phyloP scores from a whole-genome alignment of 2,797 vertebrate genomes.

The Ataeniobius toweri region DNA sequence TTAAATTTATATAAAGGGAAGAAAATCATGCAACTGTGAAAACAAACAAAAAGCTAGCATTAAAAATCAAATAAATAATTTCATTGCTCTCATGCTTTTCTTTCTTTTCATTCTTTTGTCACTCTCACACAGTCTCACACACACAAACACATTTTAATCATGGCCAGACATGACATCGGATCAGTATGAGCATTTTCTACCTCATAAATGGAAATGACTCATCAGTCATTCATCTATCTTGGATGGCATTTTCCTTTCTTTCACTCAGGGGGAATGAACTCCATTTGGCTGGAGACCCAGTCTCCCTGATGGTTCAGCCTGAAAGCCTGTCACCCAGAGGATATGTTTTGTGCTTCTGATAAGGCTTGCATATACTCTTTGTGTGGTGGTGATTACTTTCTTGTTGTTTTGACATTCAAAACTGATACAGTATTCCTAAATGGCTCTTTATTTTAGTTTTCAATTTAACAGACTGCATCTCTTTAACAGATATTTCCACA shows the following conservation, averaged over 20 bases:
- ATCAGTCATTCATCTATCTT: conserved; percentile 69
- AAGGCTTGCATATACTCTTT: conserved; percentile 31
- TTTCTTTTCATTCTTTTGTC: conserved; percentile 36
- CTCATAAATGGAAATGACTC: conserved; percentile 75
- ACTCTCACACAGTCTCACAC: conserved; percentile 27
- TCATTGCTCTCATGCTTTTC: conserved; percentile 20
- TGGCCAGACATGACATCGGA: conserved; percentile 59
- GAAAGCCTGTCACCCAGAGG: conserved; percentile 30
- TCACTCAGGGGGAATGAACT: conserved; percentile 54
- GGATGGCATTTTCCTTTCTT: conserved; percentile 68
- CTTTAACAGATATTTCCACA: conserved; percentile 57
- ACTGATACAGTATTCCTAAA: conserved; percentile 34
- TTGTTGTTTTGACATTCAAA: conserved; percentile 53
- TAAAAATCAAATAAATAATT: background rate
- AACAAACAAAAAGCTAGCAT: conserved; percentile 9
- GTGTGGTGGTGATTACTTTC: conserved; percentile 33
- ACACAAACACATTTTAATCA: conserved; percentile 63
- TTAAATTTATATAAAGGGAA: background rate
- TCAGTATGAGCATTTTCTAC: conserved; percentile 62
- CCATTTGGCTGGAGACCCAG: conserved; percentile 57
- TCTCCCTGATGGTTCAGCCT: conserved; percentile 45
- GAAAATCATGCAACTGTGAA: background rate
- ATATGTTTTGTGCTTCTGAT: conserved; percentile 46
- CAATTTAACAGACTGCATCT: conserved; percentile 24
- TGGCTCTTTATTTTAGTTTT: conserved; percentile 24